Evolutionary conservation across 2,888 invertebrate genomes (phyloP).

Genomic region (Apocheima hispidaria): DNA sequence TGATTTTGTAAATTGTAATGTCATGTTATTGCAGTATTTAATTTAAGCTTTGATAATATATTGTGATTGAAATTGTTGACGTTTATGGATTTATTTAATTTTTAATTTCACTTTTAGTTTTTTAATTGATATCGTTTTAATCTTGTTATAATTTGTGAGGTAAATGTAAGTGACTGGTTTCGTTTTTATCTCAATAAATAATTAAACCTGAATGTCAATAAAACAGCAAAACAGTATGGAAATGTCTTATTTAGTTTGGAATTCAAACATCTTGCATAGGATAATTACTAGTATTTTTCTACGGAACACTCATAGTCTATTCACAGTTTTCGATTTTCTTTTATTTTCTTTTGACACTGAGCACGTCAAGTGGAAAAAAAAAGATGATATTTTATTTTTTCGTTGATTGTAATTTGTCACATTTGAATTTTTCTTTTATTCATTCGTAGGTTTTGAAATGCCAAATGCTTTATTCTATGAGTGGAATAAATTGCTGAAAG

Average conservation of each 20-base stretch:
- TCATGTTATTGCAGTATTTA: too few relatives aligned
- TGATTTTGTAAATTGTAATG: too few relatives aligned
- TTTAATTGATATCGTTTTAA: too few relatives aligned
- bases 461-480: neutral
- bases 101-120: too few relatives aligned
- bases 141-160: too few relatives aligned
- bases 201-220: too few relatives aligned
- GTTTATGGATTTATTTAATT: too few relatives aligned
- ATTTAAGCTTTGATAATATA: too few relatives aligned
- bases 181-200: too few relatives aligned
- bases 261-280: neutral
- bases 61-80: too few relatives aligned
- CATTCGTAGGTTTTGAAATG: neutral
- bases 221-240: too few relatives aligned
- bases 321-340: neutral
- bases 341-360: conserved; percentile 7
- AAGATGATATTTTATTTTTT: conserved; percentile 19
- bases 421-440: conserved; percentile 24
- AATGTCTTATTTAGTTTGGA: neutral
- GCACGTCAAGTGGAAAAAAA: conserved; percentile 13
- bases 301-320: neutral
- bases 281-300: neutral
- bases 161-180: too few relatives aligned
- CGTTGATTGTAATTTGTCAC: conserved; percentile 22
- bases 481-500: neutral